Evolutionary conservation across 1,140 invertebrate genomes (phyloP).

Genomic region (Pristionchus pacificus): DNA sequence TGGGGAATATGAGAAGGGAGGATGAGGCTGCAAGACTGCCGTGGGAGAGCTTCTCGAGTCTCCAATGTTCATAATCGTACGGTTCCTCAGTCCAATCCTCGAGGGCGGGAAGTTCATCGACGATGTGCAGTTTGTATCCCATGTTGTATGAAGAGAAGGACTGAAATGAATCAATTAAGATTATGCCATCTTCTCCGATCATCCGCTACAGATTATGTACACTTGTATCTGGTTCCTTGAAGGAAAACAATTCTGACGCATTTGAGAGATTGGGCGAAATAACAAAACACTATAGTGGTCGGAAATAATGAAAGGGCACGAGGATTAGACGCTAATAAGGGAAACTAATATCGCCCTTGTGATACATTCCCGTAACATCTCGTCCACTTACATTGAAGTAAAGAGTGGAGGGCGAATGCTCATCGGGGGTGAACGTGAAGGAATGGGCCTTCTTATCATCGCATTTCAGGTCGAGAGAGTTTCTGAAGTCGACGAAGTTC

Average conservation of each 20-base stretch:
- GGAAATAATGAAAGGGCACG: too few relatives aligned
- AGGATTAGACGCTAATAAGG: too few relatives aligned
- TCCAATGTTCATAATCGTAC: slow-evolving; percentile 42
- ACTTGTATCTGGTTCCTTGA: too few relatives aligned
- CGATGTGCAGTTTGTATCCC: slow-evolving; percentile 82
- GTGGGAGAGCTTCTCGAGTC: not conserved
- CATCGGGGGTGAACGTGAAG: slow-evolving; percentile 78
- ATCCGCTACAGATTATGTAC: too few relatives aligned
- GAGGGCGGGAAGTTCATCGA: slow-evolving; percentile 64
- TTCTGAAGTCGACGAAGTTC: slow-evolving; percentile 43
- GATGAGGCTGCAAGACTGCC: not conserved
- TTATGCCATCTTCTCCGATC: too few relatives aligned
- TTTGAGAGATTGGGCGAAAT: too few relatives aligned
- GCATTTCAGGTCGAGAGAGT: slow-evolving; percentile 42
- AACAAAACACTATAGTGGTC: too few relatives aligned
- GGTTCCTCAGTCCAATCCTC: slow-evolving; percentile 47
- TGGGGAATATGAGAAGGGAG: not conserved
- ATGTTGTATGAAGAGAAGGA: slow-evolving; percentile 84
- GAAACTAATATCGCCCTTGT: too few relatives aligned
- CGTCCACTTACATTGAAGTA: slow-evolving; percentile 85
- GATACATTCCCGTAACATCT: too few relatives aligned
- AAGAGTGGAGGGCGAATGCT: slow-evolving; percentile 82
- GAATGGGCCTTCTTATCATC: slow-evolving; percentile 60
- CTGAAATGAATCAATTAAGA: too few relatives aligned
- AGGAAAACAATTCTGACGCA: too few relatives aligned